phyloP scores from a whole-genome alignment of 2,888 invertebrate genomes.

The Andrena haemorrhoa region DNA sequence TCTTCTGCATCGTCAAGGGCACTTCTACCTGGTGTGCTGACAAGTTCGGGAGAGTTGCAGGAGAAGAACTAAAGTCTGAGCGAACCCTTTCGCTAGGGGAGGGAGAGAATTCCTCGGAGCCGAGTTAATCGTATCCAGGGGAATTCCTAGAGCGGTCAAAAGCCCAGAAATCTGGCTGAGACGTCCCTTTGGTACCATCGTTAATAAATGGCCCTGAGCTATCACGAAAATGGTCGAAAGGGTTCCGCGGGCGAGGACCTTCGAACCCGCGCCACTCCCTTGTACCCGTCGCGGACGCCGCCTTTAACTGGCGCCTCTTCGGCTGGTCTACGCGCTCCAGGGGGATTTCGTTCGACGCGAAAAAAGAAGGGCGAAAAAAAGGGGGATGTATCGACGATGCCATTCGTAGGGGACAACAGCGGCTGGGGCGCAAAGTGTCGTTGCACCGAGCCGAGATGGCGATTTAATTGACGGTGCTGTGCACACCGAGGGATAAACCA shows the following conservation, averaged over 20 bases:
- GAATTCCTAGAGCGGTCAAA: constrained; percentile 70
- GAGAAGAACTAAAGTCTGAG: not conserved
- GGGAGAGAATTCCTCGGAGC: constrained; percentile 8
- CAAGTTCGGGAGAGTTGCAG: constrained; percentile 14
- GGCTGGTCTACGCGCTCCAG: constrained; percentile 59
- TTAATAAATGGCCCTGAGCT: constrained; percentile 73
- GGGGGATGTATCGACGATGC: constrained; percentile 20
- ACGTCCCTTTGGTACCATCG: constrained; percentile 53
- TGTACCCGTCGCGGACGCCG: constrained; percentile 22
- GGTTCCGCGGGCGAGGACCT: constrained; percentile 57
- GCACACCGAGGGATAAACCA: constrained; percentile 33
- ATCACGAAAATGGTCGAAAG: constrained; percentile 69
- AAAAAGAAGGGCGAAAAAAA: constrained; percentile 17
- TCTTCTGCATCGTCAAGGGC: no score
- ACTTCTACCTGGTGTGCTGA: not conserved
- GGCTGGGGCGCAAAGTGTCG: constrained; percentile 49
- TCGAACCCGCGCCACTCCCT: constrained; percentile 42
- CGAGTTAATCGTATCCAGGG: constrained; percentile 47
- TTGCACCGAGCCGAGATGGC: constrained; percentile 52
- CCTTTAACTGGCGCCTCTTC: constrained; percentile 50
- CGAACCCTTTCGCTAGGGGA: constrained; percentile 26
- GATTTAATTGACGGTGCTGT: constrained; percentile 59
- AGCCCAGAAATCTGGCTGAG: constrained; percentile 51
- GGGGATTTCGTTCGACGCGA: constrained; percentile 44
- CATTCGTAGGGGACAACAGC: not conserved